Percentiles rank a stretch among this genome's conserved stretches.
These are phyloP conservation scores for Jaculus jaculus DNA, from an alignment of 2,113 vertebrate genomes.

Conservation along the genomic window DNA sequence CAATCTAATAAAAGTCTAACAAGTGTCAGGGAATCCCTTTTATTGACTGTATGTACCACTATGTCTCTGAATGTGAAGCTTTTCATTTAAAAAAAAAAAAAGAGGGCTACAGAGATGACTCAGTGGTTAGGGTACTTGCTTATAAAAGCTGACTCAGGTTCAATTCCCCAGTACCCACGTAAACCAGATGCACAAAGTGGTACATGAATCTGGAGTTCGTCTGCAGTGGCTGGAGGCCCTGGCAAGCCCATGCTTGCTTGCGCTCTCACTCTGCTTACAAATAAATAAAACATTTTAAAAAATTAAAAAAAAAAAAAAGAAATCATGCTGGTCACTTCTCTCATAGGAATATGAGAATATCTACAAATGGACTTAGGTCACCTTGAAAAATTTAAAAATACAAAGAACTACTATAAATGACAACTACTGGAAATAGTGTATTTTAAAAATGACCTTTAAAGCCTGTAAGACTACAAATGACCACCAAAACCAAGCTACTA, in stretches of 20 bases:
- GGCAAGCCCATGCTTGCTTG: no score
- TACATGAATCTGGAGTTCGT: no score
- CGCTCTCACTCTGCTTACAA: no score
- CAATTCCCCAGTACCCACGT: no score
- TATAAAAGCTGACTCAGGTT: no score
- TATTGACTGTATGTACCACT: constrained; percentile 27
- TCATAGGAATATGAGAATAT: constrained; percentile 50
- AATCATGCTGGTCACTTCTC: constrained; percentile 42
- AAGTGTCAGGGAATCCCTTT: constrained; percentile 43
- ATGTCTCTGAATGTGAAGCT: constrained; percentile 36
- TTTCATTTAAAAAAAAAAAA: constrained; percentile 40
- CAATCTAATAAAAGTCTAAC: constrained; percentile 43
- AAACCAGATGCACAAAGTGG: no score
- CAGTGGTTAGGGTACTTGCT: no score
- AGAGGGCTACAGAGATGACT: no score
- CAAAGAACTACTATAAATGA: constrained; percentile 52
- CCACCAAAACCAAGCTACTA: constrained; percentile 39
- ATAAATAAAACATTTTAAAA: no score
- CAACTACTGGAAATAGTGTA: constrained; percentile 46
- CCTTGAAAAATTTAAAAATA: constrained; percentile 53
- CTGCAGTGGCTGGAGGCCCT: no score
- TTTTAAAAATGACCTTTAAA: constrained; percentile 49
- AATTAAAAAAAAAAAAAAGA: not conserved
- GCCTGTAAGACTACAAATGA: constrained; percentile 31
- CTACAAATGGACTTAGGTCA: constrained; percentile 61